Base-by-base conservation (phyloP, 2,797 vertebrate genomes). In the Miichthys miiuy region DNA sequence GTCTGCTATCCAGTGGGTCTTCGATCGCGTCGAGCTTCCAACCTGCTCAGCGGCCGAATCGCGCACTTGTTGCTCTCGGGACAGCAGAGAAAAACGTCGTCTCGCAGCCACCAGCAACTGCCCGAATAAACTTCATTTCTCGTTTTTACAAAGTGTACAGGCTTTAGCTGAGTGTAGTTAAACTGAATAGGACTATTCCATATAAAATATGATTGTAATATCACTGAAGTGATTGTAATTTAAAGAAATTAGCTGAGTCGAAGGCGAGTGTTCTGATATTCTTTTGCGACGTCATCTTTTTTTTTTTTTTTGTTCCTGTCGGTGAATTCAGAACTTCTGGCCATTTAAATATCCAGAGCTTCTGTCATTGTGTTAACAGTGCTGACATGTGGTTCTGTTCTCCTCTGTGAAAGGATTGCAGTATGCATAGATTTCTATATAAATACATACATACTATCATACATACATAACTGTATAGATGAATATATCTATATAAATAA, bases 401-500 rank as follows among this genome's bases (percentile, higher is more conserved):
- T 91, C 77, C 72, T 90, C 80, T 90, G 90, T 92, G 85, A 94
- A 93, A 90, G 75, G 87, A 90, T 86, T 84, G 82, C 89, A 91
- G 86, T 88, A 87, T 87, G 76, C 74, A 84, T 86, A 92, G 87
- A 86, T 91, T 85, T 90, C 80, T 89, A 88, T 84, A 87, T 87
- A 81, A 86, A 72, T 72, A 90, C 81, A 87, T 82, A 92, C 77
- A 87, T 82, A 80, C 68, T 87, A 82, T 86, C 70, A 90, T 79
- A 89, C 77, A 89, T 84, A 83, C 84, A 84, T 88, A 63, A 85
- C 74, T 90, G 84, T 81, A 90, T 90, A 87, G 87, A 89, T 90
- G 57, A 90, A 89, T 92, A 87, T 89, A 90, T 89, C 85, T 80
- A 87, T 87, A 89, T 83, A 83, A 93, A 94, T 93, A 94, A 78